phyloP scores from a whole-genome alignment of 2,797 vertebrate genomes.

The Florisuga fusca region DNA sequence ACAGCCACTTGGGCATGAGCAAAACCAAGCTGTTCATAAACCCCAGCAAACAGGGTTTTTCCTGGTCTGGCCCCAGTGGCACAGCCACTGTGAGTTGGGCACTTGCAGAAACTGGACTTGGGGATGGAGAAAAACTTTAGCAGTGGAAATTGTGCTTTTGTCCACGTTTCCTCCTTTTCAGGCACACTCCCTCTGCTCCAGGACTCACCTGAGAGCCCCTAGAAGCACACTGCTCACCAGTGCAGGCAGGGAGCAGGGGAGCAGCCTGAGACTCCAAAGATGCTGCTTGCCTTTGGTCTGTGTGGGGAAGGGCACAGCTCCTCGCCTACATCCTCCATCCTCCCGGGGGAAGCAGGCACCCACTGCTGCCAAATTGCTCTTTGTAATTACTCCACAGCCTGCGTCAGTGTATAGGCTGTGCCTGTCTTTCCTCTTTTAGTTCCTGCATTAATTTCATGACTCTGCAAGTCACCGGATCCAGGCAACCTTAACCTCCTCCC shows the following conservation, averaged over 20 bases:
- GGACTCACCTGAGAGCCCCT: neutral
- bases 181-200: neutral
- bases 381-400: neutral
- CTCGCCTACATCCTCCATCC: rapidly evolving
- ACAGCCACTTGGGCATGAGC: neutral
- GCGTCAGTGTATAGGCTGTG: rapidly evolving
- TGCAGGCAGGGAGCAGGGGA: neutral
- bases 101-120: neutral
- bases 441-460: neutral
- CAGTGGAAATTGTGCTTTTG: neutral
- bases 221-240: neutral
- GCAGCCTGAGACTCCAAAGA: neutral
- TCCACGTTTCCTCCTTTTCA: neutral
- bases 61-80: neutral
- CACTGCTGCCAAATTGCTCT: neutral
- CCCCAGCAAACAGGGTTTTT: neutral
- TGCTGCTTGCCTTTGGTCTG: neutral
- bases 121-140: neutral
- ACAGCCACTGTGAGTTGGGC: neutral
- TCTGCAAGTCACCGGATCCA: neutral
- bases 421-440: too few species aligned
- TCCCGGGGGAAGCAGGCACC: neutral
- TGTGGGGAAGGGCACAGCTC: neutral
- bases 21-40: neutral
- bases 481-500: neutral